phyloP scores from a whole-genome alignment of 2,113 vertebrate species.

The Corythaixoides concolor region DNA sequence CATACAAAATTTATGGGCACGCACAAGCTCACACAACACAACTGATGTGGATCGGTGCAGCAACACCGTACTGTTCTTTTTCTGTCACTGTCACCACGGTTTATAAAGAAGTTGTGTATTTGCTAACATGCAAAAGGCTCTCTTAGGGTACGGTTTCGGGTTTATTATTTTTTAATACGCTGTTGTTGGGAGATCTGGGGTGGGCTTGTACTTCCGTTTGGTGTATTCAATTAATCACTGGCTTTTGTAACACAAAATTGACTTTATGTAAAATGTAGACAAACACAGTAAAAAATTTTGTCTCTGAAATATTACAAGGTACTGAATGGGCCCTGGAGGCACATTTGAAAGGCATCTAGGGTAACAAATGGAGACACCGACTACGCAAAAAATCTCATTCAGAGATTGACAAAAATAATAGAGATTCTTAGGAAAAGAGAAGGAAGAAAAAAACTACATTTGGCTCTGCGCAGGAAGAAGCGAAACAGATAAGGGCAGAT shows the following conservation, averaged over 20 bases:
- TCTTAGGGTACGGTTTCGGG: background rate
- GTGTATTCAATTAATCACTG: slow-evolving; percentile 66
- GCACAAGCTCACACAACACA: slow-evolving; percentile 40
- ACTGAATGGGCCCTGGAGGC: slow-evolving; percentile 15
- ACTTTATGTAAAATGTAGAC: slow-evolving; percentile 36
- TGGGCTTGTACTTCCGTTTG: slow-evolving; percentile 64
- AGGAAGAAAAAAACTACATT: slow-evolving; percentile 63
- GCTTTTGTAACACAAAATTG: slow-evolving; percentile 68
- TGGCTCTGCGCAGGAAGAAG: slow-evolving; percentile 60
- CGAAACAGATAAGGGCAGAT: slow-evolving; percentile 30
- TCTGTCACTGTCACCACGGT: slow-evolving; percentile 43
- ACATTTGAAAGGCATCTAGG: slow-evolving; percentile 30
- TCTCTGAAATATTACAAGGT: slow-evolving; percentile 38
- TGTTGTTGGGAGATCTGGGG: slow-evolving; percentile 19
- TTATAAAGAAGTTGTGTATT: slow-evolving; percentile 26
- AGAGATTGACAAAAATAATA: slow-evolving; percentile 13
- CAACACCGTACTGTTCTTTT: slow-evolving; percentile 45
- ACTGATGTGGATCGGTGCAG: slow-evolving; percentile 27
- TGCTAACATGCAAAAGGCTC: background rate
- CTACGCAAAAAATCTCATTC: slow-evolving; percentile 25
- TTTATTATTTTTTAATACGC: slow-evolving; percentile 41
- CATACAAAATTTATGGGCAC: slow-evolving; percentile 55
- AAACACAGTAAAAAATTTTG: slow-evolving; percentile 25
- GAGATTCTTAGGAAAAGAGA: slow-evolving; percentile 36
- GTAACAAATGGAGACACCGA: slow-evolving; percentile 24